Conservation (phyloP, 2,888 invertebrate species). For the Drosophila neotestacea region DNA sequence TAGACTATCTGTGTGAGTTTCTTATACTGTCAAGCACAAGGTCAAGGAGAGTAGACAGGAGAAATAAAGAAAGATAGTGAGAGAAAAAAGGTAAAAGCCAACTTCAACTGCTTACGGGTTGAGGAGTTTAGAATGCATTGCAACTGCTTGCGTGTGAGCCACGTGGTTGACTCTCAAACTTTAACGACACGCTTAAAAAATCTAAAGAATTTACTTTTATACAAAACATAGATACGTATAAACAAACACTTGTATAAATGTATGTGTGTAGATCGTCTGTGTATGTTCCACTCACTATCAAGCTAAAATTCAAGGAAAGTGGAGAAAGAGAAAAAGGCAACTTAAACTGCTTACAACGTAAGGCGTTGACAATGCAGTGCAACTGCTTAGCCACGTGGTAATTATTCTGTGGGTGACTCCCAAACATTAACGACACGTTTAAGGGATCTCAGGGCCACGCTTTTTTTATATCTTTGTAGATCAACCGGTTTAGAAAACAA, state of each 20-base stretch:
- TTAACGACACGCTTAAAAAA: neutral
- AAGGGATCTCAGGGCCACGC: slow-evolving; percentile 19
- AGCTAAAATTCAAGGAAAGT: slow-evolving; percentile 32
- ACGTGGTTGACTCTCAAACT: slow-evolving; percentile 43
- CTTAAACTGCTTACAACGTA: neutral
- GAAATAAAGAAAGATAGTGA: neutral
- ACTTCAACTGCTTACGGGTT: slow-evolving; percentile 1
- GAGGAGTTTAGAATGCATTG: neutral
- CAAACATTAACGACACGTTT: slow-evolving; percentile 23
- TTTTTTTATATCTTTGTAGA: slow-evolving; percentile 15
- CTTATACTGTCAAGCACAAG: slow-evolving; percentile 21
- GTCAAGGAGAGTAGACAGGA: slow-evolving; percentile 14
- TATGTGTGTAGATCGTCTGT: neutral
- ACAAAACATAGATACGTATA: too few species aligned
- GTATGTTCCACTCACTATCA: neutral
- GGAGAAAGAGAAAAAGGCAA: neutral
- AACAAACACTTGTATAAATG: neutral
- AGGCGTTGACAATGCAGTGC: neutral
- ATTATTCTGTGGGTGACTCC: slow-evolving; percentile 5
- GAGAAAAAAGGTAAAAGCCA: neutral
- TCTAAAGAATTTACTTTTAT: too few species aligned
- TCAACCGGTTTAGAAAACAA: slow-evolving; percentile 45
- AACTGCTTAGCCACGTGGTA: slow-evolving; percentile 37
- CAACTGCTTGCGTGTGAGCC: slow-evolving; percentile 14
- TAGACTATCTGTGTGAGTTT: neutral